A percentile compares a stretch with the other conserved stretches of the same genome.
Conservation (phyloP, 92 coral and sea anemone genomes). For the Epizoanthus illoricatus region DNA sequence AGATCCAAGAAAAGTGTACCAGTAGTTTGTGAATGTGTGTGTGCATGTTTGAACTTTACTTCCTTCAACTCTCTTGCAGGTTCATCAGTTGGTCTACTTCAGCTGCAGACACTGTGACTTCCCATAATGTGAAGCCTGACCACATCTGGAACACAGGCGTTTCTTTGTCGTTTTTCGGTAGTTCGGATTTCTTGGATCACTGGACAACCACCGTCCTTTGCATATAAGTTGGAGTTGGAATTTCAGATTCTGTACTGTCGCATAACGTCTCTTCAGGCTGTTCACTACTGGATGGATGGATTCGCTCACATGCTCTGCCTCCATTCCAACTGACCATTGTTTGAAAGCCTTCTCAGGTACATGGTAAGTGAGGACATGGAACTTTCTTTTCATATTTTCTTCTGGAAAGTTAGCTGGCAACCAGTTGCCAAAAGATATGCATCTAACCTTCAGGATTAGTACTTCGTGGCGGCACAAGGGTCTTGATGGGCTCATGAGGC, state of each 20-base stretch:
- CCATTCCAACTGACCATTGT: conserved; percentile 36
- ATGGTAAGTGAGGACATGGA: background rate
- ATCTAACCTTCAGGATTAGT: background rate
- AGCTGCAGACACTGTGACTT: too few species aligned
- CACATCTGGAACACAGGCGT: too few species aligned
- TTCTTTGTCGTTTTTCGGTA: background rate
- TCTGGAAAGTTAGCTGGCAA: conserved; percentile 25
- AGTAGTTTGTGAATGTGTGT: too few species aligned
- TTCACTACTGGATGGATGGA: conserved; percentile 44
- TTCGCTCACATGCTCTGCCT: conserved; percentile 31
- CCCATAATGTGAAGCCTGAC: too few species aligned
- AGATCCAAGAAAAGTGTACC: too few species aligned
- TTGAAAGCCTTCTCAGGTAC: background rate
- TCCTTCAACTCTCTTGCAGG: too few species aligned
- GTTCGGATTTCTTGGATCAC: conserved; percentile 1
- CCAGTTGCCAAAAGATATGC: conserved; percentile 22
- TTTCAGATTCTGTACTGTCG: conserved; percentile 20
- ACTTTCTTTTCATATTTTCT: conserved; percentile 14
- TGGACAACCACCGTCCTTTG: conserved; percentile 1
- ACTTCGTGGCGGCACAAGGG: background rate
- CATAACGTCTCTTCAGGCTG: conserved; percentile 24
- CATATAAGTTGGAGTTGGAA: conserved; percentile 29
- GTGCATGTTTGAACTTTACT: too few species aligned
- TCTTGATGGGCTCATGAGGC: background rate
- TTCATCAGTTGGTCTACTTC: too few species aligned